Conservation (phyloP, 2,113 vertebrate genomes). For the Mormoops blainvillei region DNA sequence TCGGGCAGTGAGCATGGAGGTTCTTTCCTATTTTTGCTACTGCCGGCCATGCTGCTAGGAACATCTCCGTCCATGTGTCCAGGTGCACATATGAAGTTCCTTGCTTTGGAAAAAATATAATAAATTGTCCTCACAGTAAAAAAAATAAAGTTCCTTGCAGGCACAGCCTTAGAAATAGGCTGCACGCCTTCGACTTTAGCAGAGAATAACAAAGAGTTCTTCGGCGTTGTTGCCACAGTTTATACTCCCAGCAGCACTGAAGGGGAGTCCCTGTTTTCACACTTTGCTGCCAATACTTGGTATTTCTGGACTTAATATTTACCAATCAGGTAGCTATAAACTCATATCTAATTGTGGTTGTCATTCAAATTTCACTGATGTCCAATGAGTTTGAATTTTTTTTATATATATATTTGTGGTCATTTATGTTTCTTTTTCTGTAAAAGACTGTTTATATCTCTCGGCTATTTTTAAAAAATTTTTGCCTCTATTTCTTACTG, state of each 20-base stretch:
- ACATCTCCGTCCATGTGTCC: neutral
- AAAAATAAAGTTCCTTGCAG: neutral
- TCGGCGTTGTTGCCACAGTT: neutral
- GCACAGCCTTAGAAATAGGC: neutral
- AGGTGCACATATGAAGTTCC: neutral
- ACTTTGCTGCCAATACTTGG: neutral
- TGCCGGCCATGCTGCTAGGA: neutral
- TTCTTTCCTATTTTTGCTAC: neutral
- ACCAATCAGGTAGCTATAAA: neutral
- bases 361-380: neutral
- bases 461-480: neutral
- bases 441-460: neutral
- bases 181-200: neutral
- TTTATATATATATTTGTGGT: neutral
- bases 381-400: neutral
- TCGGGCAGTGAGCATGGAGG: accelerated
- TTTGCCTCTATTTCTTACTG: neutral
- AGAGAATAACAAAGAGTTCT: neutral
- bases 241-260: neutral
- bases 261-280: too few relatives aligned
- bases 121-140: too few relatives aligned
- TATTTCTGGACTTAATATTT: neutral
- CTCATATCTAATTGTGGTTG: neutral
- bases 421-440: neutral
- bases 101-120: too few relatives aligned